phyloP scores from a whole-genome alignment of 2,113 vertebrate species.

The Cheirogaleus medius region DNA sequence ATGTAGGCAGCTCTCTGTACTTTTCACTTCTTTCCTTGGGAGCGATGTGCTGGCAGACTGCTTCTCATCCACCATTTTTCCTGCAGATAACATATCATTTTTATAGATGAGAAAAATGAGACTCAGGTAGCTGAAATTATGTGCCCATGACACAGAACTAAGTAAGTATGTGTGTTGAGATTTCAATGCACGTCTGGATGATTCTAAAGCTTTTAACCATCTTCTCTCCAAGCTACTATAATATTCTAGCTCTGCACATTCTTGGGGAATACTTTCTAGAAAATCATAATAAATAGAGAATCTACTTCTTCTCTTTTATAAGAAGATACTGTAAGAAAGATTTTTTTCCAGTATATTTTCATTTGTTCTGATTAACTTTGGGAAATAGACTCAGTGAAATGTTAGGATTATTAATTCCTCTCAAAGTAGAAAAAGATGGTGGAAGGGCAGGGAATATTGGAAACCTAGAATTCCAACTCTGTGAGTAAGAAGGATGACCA shows the following conservation, averaged over 20 bases:
- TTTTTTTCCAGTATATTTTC: background rate
- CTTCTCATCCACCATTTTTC: no score
- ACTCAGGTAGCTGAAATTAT: background rate
- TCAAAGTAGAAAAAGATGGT: background rate
- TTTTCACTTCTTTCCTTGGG: no score
- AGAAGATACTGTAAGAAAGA: no score
- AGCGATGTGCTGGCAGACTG: no score
- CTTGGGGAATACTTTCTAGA: background rate
- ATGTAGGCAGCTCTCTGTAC: no score
- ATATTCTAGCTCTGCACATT: background rate
- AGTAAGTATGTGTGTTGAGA: background rate
- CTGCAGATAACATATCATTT: background rate
- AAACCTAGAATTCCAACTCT: background rate
- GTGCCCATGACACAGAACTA: background rate
- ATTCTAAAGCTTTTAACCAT: background rate
- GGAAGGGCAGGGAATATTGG: background rate
- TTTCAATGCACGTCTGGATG: background rate
- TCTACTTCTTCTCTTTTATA: background rate
- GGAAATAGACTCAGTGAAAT: background rate
- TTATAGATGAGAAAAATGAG: background rate
- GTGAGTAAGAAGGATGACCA: background rate
- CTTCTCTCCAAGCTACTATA: background rate
- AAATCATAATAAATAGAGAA: background rate
- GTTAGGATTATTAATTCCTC: background rate
- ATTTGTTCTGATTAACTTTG: conserved; percentile 4